Conservation (phyloP, 2,888 invertebrate species). For the Epirrita christyi region DNA sequence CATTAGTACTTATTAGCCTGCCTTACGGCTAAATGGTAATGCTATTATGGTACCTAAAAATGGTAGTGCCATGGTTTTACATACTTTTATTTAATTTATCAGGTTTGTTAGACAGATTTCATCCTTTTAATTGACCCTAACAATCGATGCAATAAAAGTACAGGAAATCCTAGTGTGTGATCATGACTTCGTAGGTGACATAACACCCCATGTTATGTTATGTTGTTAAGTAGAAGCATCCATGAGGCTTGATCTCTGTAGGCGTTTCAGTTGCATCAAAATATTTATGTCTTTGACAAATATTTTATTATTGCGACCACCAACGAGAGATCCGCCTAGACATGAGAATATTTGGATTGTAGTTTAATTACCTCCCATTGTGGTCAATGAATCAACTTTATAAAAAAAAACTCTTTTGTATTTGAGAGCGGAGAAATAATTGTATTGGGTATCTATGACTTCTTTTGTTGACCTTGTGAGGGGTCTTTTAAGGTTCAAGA, state of each 20-base stretch:
- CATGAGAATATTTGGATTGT: constrained; percentile 78
- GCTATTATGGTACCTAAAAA: no score
- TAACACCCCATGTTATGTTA: no score
- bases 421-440: constrained; percentile 27
- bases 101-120: no score
- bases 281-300: constrained; percentile 49
- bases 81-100: no score
- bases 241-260: constrained; percentile 38
- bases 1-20: no score
- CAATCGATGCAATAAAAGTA: no score
- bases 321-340: constrained; percentile 72
- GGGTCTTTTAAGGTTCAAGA: constrained; percentile 33
- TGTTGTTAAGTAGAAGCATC: constrained; percentile 37
- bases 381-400: constrained; percentile 59
- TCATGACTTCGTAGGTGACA: no score
- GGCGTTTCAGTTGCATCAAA: constrained; percentile 31
- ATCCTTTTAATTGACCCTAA: no score
- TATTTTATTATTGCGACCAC: constrained; percentile 76
- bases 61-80: no score
- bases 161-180: no score
- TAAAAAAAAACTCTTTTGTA: constrained; percentile 45
- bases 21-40: no score
- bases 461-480: constrained; percentile 39
- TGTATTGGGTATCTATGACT: constrained; percentile 31
- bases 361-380: constrained; percentile 82